Conservation (phyloP, 2,113 vertebrate genomes). For the Thinocorus orbignyianus region DNA sequence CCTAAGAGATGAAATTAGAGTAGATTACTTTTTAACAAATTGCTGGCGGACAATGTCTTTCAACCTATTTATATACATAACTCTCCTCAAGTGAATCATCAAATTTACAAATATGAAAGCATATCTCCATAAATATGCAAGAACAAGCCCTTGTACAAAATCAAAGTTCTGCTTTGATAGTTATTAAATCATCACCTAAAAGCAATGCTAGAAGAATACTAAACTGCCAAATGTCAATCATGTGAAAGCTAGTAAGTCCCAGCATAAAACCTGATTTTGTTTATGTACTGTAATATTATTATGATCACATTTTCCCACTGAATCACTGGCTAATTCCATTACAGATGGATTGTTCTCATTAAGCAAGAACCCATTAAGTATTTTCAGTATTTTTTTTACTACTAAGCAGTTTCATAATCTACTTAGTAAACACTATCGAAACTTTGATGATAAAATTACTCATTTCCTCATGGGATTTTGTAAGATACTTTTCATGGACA, state of each 20-base stretch:
- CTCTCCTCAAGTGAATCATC: neutral
- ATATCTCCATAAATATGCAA: neutral
- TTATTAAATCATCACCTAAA: neutral
- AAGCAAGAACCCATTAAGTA: neutral
- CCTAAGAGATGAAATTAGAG: neutral
- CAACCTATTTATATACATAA: neutral
- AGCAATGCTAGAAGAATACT: neutral
- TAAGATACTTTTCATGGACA: neutral
- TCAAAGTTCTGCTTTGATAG: neutral
- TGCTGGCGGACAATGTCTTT: neutral
- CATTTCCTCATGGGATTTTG: neutral
- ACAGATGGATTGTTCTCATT: constrained; percentile 5
- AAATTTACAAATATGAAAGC: neutral
- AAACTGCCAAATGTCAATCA: neutral
- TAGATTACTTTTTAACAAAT: neutral
- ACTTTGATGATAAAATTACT: neutral
- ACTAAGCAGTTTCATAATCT: neutral
- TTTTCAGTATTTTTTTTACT: neutral
- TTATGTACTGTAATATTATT: neutral
- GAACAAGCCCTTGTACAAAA: neutral
- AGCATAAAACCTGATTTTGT: neutral
- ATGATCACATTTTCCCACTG: neutral
- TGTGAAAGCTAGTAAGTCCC: neutral
- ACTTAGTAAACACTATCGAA: neutral
- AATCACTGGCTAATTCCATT: neutral